These are phyloP conservation scores for Orius laevigatus DNA, from an alignment of 1,140 invertebrate species.

Conservation along the genomic window DNA sequence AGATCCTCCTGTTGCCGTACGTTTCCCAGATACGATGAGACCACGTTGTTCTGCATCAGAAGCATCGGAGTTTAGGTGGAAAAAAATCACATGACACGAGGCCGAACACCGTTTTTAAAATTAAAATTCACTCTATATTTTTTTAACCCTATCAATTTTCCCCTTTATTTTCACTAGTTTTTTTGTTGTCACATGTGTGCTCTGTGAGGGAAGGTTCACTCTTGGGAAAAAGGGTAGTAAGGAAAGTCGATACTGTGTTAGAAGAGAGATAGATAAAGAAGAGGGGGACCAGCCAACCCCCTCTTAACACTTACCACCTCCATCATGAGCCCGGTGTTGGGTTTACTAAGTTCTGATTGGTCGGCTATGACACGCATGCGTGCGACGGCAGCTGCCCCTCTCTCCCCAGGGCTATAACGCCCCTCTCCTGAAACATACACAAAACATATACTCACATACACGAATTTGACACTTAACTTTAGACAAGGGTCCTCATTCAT, in stretches of 20 bases:
- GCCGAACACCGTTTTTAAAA: too few relatives aligned
- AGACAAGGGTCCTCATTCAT: too few relatives aligned
- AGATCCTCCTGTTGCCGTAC: conserved; percentile 1
- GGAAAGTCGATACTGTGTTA: too few relatives aligned
- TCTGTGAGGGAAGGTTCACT: too few relatives aligned
- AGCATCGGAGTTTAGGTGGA: conserved; percentile 5
- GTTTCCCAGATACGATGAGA: conserved; percentile 4
- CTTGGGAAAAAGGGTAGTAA: too few relatives aligned
- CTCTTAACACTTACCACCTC: conserved; percentile 7
- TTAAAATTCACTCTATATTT: too few relatives aligned
- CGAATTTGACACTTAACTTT: too few relatives aligned
- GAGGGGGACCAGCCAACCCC: not conserved
- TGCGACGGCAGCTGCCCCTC: conserved; percentile 3
- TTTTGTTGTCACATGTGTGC: too few relatives aligned
- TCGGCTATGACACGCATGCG: conserved; percentile 7
- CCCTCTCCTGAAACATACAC: conserved; percentile 9
- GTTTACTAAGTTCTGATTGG: conserved; percentile 5
- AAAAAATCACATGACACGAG: too few relatives aligned
- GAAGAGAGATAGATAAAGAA: not conserved
- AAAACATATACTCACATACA: too few relatives aligned
- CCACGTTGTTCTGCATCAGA: conserved; percentile 10
- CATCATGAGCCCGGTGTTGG: conserved; percentile 9
- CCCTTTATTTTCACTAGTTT: too few relatives aligned
- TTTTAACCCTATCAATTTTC: too few relatives aligned
- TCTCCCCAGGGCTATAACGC: conserved; percentile 8